phyloP scores from a whole-genome alignment of 1,140 invertebrate species.

The Drosophila kohkoa region DNA sequence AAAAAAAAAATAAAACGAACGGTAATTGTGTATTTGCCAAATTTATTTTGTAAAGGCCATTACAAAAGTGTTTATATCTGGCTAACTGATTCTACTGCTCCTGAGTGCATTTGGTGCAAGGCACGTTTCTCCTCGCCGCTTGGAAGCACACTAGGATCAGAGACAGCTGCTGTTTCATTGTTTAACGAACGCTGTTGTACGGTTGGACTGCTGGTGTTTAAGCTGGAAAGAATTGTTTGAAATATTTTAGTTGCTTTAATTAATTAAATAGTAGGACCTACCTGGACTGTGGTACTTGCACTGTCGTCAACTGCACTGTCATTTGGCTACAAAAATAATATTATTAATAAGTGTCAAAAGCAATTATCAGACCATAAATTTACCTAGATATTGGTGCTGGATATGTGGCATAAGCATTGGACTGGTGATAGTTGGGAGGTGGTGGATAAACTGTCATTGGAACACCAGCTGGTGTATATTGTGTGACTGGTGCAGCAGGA shows the following conservation, averaged over 20 bases:
- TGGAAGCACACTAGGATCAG: conserved; percentile 13
- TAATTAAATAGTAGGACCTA: conserved; percentile 3
- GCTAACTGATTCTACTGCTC: conserved; percentile 43
- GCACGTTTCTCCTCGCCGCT: not conserved
- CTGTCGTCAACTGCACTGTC: conserved; percentile 1
- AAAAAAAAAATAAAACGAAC: not conserved
- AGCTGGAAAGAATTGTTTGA: not conserved
- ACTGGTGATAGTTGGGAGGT: conserved; percentile 8
- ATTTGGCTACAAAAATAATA: conserved; percentile 11
- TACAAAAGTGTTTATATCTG: conserved; percentile 25
- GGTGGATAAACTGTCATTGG: conserved; percentile 3
- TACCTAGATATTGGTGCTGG: conserved; percentile 8
- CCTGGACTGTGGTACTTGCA: conserved; percentile 8
- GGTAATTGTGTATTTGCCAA: no score
- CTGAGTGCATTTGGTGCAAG: conserved; percentile 8
- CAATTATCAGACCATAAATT: not conserved
- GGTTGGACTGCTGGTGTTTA: not conserved
- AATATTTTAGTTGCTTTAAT: not conserved
- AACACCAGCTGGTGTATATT: not conserved
- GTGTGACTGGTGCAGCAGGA: not conserved
- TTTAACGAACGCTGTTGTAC: conserved; percentile 2
- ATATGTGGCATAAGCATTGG: not conserved
- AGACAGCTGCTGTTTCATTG: not conserved
- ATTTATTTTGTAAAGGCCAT: no score
- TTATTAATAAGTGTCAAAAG: not conserved